A percentile compares a stretch with the other conserved stretches of the same genome.
These are phyloP conservation scores for Eptesicus fuscus DNA, from an alignment of 2,113 vertebrate genomes.

Conservation along the genomic window DNA sequence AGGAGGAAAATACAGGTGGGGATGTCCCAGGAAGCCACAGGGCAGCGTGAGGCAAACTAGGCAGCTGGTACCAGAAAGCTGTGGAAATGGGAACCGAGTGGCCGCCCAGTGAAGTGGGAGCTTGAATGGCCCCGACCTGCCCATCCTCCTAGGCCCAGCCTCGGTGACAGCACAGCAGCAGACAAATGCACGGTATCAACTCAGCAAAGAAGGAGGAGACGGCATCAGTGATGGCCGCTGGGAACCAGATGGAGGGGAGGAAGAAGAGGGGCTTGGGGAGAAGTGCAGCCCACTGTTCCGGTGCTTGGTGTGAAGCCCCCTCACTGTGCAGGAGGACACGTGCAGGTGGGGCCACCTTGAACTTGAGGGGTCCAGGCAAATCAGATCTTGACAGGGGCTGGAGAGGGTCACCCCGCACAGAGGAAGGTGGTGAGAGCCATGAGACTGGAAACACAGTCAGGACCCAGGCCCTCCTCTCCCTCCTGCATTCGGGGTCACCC, in stretches of 20 bases:
- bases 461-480: neutral
- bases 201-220: neutral
- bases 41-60: neutral
- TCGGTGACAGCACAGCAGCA: neutral
- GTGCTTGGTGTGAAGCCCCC: neutral
- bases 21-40: neutral
- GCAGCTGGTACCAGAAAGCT: neutral
- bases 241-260: neutral
- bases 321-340: neutral
- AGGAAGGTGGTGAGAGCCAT: neutral
- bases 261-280: neutral
- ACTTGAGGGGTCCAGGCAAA: neutral
- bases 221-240: rapidly evolving
- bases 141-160: neutral
- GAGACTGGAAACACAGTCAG: neutral
- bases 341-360: neutral
- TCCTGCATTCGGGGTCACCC: too few species aligned
- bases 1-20: neutral
- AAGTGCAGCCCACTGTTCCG: neutral
- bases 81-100: rapidly evolving
- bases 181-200: neutral
- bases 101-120: neutral
- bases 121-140: too few species aligned
- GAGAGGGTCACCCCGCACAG: neutral
- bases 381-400: neutral